Conservation (phyloP, 2,888 invertebrate genomes). For the Agriopis aurantiaria region DNA sequence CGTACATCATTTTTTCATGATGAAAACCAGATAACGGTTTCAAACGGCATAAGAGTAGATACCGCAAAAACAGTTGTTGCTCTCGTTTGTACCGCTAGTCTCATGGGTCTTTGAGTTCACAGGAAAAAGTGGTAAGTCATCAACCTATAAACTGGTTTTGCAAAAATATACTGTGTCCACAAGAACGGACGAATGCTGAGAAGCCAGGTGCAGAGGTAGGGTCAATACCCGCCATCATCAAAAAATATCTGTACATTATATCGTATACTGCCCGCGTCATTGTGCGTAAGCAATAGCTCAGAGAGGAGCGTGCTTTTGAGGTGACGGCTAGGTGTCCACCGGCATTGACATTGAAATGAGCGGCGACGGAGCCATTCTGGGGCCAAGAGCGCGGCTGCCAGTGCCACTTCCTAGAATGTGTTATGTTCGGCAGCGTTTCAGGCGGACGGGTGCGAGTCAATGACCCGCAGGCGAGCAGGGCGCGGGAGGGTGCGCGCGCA, state of each 20-base stretch:
- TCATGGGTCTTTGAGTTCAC: conserved; percentile 39
- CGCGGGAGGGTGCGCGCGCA: conserved; percentile 85
- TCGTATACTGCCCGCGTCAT: conserved; percentile 25
- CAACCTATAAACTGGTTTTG: conserved; percentile 63
- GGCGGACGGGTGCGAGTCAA: conserved; percentile 74
- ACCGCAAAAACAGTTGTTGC: conserved; percentile 5
- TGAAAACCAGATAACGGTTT: conserved; percentile 14
- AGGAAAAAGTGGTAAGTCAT: conserved; percentile 58
- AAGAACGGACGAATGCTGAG: conserved; percentile 42
- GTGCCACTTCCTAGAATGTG: conserved; percentile 70
- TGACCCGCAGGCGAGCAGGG: conserved; percentile 80
- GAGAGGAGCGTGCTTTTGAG: conserved; percentile 16
- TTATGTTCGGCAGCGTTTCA: conserved; percentile 70
- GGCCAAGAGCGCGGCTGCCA: conserved; percentile 68
- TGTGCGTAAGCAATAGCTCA: conserved; percentile 9
- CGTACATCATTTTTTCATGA: conserved; percentile 31
- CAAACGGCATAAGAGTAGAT: conserved; percentile 1
- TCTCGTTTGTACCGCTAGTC: conserved; percentile 11
- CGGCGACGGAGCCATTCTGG: conserved; percentile 51
- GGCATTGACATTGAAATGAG: conserved; percentile 80
- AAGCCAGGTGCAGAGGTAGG: conserved; percentile 62
- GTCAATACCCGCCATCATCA: conserved; percentile 60
- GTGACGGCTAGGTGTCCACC: conserved; percentile 54
- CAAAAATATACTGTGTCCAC: conserved; percentile 38
- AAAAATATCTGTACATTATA: neutral